Conservation (phyloP, 2,113 vertebrate species). For the Hippocampus abdominalis region DNA sequence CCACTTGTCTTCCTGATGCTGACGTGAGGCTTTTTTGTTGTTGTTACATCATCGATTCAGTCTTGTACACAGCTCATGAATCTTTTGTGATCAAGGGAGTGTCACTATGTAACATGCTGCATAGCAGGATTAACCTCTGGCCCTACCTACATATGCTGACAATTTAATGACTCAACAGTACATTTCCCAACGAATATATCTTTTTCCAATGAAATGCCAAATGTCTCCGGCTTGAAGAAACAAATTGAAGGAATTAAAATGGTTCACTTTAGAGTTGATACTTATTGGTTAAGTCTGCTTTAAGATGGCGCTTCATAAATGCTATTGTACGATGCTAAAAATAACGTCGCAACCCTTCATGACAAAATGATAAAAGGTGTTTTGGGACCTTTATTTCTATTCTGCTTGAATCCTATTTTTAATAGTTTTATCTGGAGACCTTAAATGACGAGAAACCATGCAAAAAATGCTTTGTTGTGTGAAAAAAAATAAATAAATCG, state of each 20-base stretch:
- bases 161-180: background rate
- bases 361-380: background rate
- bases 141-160: background rate
- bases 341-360: background rate
- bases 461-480: background rate
- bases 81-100: slow-evolving; percentile 7
- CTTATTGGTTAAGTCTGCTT: background rate
- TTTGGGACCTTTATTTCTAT: background rate
- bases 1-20: slow-evolving; percentile 18
- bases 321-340: background rate
- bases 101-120: slow-evolving; percentile 15
- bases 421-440: background rate
- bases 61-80: slow-evolving; percentile 25
- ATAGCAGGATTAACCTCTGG: background rate
- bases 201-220: no score
- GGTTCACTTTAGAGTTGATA: background rate
- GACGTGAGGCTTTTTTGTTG: slow-evolving; percentile 19
- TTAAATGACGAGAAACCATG: background rate
- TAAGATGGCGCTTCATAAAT: background rate
- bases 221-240: background rate
- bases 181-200: background rate
- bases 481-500: background rate
- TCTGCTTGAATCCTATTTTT: slow-evolving; percentile 1
- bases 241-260: background rate
- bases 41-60: slow-evolving; percentile 8